These are phyloP conservation scores for Helobdella robusta DNA, from an alignment of 2,888 invertebrate genomes.

Conservation along the genomic window DNA sequence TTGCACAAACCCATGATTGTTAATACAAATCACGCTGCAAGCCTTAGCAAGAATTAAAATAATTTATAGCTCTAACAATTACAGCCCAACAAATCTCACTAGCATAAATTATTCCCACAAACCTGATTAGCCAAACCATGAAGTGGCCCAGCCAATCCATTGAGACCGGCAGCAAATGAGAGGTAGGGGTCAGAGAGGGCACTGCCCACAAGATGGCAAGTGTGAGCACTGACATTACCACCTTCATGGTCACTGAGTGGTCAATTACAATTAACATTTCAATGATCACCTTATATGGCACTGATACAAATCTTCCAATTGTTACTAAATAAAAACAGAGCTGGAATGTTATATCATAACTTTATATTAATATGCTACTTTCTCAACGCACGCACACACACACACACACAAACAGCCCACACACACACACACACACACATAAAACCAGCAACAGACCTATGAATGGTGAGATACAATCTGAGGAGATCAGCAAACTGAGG, in stretches of 20 bases:
- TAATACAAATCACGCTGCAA: background rate
- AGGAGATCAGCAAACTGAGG: slow-evolving; percentile 76
- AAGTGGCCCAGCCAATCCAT: slow-evolving; percentile 85
- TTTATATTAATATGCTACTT: background rate
- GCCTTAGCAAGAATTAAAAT: background rate
- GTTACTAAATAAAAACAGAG: no score
- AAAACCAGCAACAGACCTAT: slow-evolving; percentile 55
- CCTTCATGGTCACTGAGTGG: slow-evolving; percentile 85
- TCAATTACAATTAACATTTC: no score
- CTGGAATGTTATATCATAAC: no score
- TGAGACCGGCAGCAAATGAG: slow-evolving; percentile 81
- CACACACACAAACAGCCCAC: background rate
- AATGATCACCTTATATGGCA: no score
- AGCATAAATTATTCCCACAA: background rate
- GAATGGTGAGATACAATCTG: slow-evolving; percentile 84
- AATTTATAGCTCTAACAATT: background rate
- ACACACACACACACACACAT: background rate
- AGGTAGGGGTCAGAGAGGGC: slow-evolving; percentile 88
- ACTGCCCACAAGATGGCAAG: slow-evolving; percentile 83
- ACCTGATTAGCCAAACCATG: slow-evolving; percentile 93
- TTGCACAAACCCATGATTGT: no score
- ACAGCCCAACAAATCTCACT: background rate
- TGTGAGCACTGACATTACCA: slow-evolving; percentile 90
- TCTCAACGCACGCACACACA: background rate
- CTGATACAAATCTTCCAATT: no score